Conservation (phyloP, 2,113 vertebrate species). For the Poeciliopsis occidentalis region DNA sequence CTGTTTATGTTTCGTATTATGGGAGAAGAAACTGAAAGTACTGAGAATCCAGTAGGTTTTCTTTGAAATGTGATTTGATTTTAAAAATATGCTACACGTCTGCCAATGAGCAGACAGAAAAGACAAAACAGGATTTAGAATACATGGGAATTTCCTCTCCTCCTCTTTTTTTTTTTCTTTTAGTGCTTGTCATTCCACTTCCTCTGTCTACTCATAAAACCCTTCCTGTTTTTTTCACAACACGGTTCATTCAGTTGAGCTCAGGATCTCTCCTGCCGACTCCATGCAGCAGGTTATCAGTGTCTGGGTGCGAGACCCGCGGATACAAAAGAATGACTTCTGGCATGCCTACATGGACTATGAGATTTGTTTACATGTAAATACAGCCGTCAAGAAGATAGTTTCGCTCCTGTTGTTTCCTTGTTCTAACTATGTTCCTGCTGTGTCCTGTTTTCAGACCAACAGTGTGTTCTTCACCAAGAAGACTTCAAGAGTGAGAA, state of each 20-base stretch:
- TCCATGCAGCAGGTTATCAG: conserved; percentile 89
- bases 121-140: conserved; percentile 5
- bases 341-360: conserved; percentile 97
- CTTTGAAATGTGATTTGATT: not conserved
- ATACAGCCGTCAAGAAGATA: conserved; percentile 61
- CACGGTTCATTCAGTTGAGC: conserved; percentile 24
- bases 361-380: conserved; percentile 95
- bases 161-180: not conserved
- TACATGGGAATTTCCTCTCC: conserved; percentile 41
- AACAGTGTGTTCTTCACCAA: conserved; percentile 93
- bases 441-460: conserved; percentile 72
- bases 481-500: conserved; percentile 92
- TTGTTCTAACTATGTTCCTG: conserved; percentile 5
- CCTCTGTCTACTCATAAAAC: conserved; percentile 55
- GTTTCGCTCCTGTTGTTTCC: not conserved
- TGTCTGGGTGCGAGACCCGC: conserved; percentile 94
- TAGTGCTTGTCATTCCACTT: conserved; percentile 49
- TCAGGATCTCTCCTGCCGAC: conserved; percentile 64
- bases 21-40: conserved; percentile 15
- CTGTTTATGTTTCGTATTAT: conserved; percentile 19
- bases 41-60: conserved; percentile 40
- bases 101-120: not conserved
- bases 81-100: not conserved
- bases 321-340: conserved; percentile 90
- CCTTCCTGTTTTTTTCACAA: conserved; percentile 30